Conservation (phyloP, 1,140 invertebrate genomes). For the Monomorium pharaonis region DNA sequence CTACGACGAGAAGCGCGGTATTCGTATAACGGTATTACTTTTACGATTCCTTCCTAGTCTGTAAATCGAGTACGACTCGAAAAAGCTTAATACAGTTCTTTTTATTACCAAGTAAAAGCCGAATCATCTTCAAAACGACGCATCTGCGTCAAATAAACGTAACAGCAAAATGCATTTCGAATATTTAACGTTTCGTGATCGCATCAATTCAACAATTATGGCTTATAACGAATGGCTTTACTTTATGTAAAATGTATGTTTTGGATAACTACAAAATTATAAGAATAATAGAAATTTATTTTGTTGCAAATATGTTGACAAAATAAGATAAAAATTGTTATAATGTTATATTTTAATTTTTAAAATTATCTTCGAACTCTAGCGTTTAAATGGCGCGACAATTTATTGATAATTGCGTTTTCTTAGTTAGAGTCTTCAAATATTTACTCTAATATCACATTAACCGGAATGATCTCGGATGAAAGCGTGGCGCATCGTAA, state of each 20-base stretch:
- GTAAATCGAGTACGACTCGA: background rate
- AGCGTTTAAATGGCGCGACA: background rate
- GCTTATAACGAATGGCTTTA: background rate
- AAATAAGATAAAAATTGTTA: background rate
- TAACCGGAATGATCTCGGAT: constrained; percentile 37
- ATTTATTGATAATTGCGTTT: constrained; percentile 34
- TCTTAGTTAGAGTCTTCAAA: constrained; percentile 27
- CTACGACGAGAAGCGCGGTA: constrained; percentile 7
- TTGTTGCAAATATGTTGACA: background rate
- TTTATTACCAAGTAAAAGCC: background rate
- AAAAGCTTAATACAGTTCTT: background rate
- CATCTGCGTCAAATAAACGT: background rate
- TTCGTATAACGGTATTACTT: constrained; percentile 45
- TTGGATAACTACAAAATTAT: background rate
- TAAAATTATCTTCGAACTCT: background rate
- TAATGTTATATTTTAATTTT: background rate
- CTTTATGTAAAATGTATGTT: background rate
- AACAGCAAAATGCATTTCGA: background rate
- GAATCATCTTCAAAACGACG: background rate
- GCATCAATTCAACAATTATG: background rate
- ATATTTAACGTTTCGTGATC: background rate
- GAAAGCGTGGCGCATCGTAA: constrained; percentile 32
- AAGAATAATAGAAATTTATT: background rate
- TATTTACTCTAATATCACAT: constrained; percentile 51
- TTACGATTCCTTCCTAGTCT: constrained; percentile 22